Conservation (phyloP, 2,797 vertebrate genomes). For the Hipposideros larvatus region DNA sequence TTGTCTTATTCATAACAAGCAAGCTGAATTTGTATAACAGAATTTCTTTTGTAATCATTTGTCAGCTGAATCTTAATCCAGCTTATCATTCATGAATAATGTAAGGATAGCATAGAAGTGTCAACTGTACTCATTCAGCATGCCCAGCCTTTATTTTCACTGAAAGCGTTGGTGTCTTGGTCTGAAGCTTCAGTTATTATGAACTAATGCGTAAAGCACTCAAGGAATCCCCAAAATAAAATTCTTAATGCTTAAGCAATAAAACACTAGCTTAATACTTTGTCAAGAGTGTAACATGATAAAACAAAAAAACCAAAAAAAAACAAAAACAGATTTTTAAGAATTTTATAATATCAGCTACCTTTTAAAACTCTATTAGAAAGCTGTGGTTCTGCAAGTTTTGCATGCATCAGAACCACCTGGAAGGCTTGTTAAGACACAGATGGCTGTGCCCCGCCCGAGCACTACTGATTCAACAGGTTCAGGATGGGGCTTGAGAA, state of each 20-base stretch:
- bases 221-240: slow-evolving; percentile 46
- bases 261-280: slow-evolving; percentile 53
- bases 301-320: too few species aligned
- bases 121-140: not conserved
- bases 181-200: not conserved
- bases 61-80: slow-evolving; percentile 58
- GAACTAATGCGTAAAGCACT: slow-evolving; percentile 39
- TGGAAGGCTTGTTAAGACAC: not conserved
- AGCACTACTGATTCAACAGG: not conserved
- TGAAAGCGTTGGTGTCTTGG: not conserved
- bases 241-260: slow-evolving; percentile 49
- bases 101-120: not conserved
- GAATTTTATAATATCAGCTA: not conserved
- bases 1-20: slow-evolving; percentile 63
- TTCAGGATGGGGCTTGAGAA: not conserved
- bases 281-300: not conserved
- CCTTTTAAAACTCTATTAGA: not conserved
- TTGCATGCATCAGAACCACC: not conserved
- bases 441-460: rapidly evolving
- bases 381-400: not conserved
- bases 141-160: rapidly evolving
- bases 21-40: slow-evolving; percentile 55
- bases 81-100: slow-evolving; percentile 45
- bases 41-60: not conserved
- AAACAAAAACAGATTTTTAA: not conserved